A percentile compares a stretch with the other conserved stretches of the same genome.
phyloP scores from a whole-genome alignment of 2,888 invertebrate species.

The Hydroisotoma schaefferi region DNA sequence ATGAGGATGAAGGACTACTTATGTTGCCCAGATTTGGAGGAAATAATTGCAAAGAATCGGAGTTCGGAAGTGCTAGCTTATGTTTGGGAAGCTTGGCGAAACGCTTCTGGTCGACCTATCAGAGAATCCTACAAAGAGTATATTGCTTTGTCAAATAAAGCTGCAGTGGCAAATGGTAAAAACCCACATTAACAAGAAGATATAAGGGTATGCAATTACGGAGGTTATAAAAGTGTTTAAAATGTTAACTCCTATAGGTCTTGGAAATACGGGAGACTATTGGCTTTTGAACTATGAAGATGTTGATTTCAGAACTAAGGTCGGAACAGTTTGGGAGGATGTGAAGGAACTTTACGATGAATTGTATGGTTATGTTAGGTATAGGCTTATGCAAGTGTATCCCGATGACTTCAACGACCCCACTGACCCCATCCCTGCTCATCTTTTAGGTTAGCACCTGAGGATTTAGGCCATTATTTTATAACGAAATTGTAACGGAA shows the following conservation, averaged over 20 bases:
- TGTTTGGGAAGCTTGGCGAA: constrained; percentile 77
- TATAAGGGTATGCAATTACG: neutral
- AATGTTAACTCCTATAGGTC: constrained; percentile 60
- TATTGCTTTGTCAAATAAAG: constrained; percentile 73
- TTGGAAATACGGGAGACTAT: constrained; percentile 78
- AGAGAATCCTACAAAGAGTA: constrained; percentile 74
- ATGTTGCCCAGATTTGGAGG: constrained; percentile 62
- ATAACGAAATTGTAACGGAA: neutral
- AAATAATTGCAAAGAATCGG: constrained; percentile 69
- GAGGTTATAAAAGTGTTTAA: constrained; percentile 1
- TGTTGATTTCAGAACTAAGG: constrained; percentile 55
- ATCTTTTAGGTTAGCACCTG: constrained; percentile 65
- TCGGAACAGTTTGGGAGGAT: constrained; percentile 59
- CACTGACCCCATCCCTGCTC: constrained; percentile 71
- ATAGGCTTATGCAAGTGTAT: constrained; percentile 63
- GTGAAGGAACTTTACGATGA: constrained; percentile 74
- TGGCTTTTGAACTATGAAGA: constrained; percentile 83
- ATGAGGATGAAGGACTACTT: no score
- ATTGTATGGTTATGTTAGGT: constrained; percentile 75
- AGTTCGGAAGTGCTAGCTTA: constrained; percentile 72
- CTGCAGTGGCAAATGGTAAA: constrained; percentile 68
- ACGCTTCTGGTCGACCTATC: constrained; percentile 73
- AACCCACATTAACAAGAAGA: constrained; percentile 40
- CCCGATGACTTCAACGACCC: constrained; percentile 53
- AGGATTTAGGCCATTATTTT: neutral